These are phyloP conservation scores for Ostrea edulis DNA, from an alignment of 1,140 invertebrate species.

Conservation along the genomic window DNA sequence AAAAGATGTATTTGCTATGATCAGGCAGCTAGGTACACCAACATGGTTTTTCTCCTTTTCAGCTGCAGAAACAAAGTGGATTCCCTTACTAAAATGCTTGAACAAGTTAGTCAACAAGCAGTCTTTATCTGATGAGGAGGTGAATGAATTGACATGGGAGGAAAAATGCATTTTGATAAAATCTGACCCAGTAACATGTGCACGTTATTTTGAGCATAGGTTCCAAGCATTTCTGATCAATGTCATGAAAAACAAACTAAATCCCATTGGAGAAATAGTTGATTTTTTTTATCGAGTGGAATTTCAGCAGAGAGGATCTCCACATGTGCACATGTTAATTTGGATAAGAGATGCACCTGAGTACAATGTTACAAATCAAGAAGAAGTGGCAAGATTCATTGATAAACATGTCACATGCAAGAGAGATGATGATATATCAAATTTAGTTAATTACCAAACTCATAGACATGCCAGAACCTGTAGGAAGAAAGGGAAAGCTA, in stretches of 20 bases:
- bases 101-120: constrained; percentile 38
- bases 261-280: neutral
- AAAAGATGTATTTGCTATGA: constrained; percentile 64
- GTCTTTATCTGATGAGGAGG: constrained; percentile 22
- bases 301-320: neutral
- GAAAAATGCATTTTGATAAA: constrained; percentile 51
- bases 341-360: constrained; percentile 30
- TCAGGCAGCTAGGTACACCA: too few species aligned
- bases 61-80: constrained; percentile 61
- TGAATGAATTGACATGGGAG: constrained; percentile 52
- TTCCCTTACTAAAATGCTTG: constrained; percentile 44
- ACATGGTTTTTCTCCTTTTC: constrained; percentile 58
- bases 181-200: constrained; percentile 56
- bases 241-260: neutral
- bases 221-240: constrained; percentile 44
- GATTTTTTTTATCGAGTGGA: constrained; percentile 41
- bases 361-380: constrained; percentile 39
- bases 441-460: constrained; percentile 60
- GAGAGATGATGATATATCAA: constrained; percentile 24
- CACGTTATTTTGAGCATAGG: too few species aligned
- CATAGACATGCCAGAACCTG: constrained; percentile 61
- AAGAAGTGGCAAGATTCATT: constrained; percentile 45
- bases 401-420: constrained; percentile 52
- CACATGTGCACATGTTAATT: constrained; percentile 14
- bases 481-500: constrained; percentile 52